phyloP scores from a whole-genome alignment of 1,140 invertebrate genomes.

The Melipona quadrifasciata region DNA sequence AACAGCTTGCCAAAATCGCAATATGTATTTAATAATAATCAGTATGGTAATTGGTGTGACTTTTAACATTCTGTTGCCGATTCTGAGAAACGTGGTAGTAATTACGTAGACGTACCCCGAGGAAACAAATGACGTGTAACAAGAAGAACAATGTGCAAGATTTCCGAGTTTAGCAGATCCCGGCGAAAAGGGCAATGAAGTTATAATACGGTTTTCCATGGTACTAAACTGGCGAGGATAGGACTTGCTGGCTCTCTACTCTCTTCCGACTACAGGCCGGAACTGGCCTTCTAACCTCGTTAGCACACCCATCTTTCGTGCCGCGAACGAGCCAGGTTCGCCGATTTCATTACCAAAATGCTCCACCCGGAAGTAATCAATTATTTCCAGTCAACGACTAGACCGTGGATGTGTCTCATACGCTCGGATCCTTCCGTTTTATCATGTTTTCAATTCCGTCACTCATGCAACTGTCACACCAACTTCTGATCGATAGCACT shows the following conservation, averaged over 20 bases:
- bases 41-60: not conserved
- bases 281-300: slow-evolving; percentile 63
- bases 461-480: too few species aligned
- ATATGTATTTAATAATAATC: not conserved
- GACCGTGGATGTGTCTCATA: slow-evolving; percentile 18
- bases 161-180: slow-evolving; percentile 47
- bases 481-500: not conserved
- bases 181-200: slow-evolving; percentile 54
- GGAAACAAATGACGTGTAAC: not conserved
- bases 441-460: not conserved
- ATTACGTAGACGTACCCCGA: not conserved
- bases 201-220: slow-evolving; percentile 57
- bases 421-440: not conserved
- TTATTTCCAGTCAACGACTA: slow-evolving; percentile 53
- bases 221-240: slow-evolving; percentile 46
- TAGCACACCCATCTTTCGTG: slow-evolving; percentile 59
- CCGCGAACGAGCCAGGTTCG: slow-evolving; percentile 53
- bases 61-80: not conserved
- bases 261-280: slow-evolving; percentile 37
- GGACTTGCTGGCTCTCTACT: slow-evolving; percentile 38
- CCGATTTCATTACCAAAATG: slow-evolving; percentile 65
- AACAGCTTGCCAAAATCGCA: too few species aligned
- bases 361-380: slow-evolving; percentile 61
- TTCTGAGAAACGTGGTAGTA: too few species aligned
- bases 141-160: slow-evolving; percentile 22